These are phyloP conservation scores for Marmota flaviventris DNA, from an alignment of 2,113 vertebrate species.

Conservation along the genomic window DNA sequence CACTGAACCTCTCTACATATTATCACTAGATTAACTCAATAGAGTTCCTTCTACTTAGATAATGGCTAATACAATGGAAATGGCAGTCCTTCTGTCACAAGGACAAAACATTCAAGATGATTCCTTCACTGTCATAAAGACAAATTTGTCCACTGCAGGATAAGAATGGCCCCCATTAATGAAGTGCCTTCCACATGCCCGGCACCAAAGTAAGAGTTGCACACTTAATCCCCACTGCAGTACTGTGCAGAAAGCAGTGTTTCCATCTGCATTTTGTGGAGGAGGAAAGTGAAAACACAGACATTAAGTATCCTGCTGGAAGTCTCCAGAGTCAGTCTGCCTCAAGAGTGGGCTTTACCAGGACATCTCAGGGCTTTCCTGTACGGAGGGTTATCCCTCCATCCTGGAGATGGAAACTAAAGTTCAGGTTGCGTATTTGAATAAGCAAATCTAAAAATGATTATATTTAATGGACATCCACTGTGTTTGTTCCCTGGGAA, in stretches of 20 bases:
- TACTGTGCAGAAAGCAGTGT: neutral
- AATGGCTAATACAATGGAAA: neutral
- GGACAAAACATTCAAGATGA: neutral
- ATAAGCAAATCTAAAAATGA: neutral
- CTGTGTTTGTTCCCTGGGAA: neutral
- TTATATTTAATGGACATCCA: neutral
- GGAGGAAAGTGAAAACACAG: neutral
- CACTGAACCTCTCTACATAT: neutral
- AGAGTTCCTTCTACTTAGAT: neutral
- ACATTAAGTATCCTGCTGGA: neutral
- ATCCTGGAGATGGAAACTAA: neutral
- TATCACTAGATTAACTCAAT: neutral
- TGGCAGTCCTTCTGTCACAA: neutral
- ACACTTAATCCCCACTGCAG: neutral
- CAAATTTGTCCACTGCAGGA: neutral
- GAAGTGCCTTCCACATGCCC: neutral
- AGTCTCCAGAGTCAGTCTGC: neutral
- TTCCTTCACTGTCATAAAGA: neutral
- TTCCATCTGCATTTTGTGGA: neutral
- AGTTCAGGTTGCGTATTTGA: neutral
- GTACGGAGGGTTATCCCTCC: neutral
- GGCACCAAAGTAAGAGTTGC: neutral
- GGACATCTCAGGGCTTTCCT: neutral
- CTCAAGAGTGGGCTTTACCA: accelerated
- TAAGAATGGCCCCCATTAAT: neutral